Evolutionary conservation across 2,797 vertebrate genomes (phyloP).

Genomic region (Liasis olivaceus): DNA sequence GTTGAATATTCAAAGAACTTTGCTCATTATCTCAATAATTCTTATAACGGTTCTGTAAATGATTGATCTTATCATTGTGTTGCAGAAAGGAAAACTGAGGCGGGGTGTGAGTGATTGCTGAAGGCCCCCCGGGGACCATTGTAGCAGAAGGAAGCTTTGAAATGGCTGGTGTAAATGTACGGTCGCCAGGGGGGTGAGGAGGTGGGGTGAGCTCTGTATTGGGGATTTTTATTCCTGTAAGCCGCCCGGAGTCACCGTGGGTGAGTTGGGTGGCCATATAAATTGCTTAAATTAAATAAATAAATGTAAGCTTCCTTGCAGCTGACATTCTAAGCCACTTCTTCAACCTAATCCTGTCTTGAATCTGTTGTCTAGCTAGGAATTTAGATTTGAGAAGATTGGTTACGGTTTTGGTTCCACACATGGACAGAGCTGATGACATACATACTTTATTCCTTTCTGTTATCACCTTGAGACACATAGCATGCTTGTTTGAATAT

Average conservation of each 20-base stretch:
- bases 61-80: not conserved
- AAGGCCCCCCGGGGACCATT: not conserved
- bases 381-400: not conserved
- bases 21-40: not conserved
- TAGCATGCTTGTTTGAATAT: conserved; percentile 13
- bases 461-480: not conserved
- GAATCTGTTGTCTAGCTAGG: not conserved
- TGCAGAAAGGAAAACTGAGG: not conserved
- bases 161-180: not conserved
- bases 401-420: not conserved
- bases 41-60: not conserved
- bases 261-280: too few species aligned
- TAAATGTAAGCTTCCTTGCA: not conserved
- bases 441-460: not conserved
- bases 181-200: too few species aligned
- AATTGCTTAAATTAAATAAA: too few species aligned
- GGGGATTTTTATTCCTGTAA: too few species aligned
- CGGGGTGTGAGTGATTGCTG: not conserved
- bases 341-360: not conserved
- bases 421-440: not conserved
- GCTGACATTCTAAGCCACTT: not conserved
- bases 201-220: too few species aligned
- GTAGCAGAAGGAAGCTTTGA: not conserved
- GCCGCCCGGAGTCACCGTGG: too few species aligned
- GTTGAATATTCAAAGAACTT: not conserved